A percentile compares a stretch with the other conserved stretches of the same genome.
Evolutionary conservation across 2,113 vertebrate genomes (phyloP).

Genomic region (Apodemus sylvaticus): DNA sequence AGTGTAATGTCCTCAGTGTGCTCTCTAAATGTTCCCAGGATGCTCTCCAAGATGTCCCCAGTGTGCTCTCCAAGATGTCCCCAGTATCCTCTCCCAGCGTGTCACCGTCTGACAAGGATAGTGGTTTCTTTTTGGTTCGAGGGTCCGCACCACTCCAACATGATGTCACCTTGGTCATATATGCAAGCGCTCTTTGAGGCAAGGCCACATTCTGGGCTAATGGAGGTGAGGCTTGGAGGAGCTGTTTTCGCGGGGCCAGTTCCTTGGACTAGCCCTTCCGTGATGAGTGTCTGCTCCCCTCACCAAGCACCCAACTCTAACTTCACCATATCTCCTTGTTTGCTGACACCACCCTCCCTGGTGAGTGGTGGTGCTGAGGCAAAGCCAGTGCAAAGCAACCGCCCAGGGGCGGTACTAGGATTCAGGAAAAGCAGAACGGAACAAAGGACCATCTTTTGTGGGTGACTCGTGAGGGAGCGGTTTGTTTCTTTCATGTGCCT

Average conservation of each 20-base stretch:
- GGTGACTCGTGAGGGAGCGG: not conserved
- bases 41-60: not conserved
- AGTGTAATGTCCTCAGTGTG: no score
- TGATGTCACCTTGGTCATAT: not conserved
- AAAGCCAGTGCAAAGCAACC: not conserved
- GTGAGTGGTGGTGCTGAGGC: not conserved
- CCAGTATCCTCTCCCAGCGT: no score
- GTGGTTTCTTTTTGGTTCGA: not conserved
- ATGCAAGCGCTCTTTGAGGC: not conserved
- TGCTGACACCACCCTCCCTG: not conserved
- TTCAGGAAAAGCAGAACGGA: not conserved
- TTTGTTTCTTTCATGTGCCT: not conserved
- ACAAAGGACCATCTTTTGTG: not conserved
- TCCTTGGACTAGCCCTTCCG: not conserved
- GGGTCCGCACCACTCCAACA: not conserved
- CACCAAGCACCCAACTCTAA: no score
- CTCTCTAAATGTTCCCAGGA: no score
- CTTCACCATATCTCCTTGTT: not conserved
- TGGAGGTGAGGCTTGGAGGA: not conserved
- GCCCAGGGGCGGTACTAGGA: fast-evolving
- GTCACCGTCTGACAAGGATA: not conserved
- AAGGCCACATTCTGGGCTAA: not conserved
- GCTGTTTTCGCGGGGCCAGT: not conserved
- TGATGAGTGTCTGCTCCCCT: not conserved
- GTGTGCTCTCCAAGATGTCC: no score